Conservation (phyloP, 2,888 invertebrate genomes). For the Clivina fossor region DNA sequence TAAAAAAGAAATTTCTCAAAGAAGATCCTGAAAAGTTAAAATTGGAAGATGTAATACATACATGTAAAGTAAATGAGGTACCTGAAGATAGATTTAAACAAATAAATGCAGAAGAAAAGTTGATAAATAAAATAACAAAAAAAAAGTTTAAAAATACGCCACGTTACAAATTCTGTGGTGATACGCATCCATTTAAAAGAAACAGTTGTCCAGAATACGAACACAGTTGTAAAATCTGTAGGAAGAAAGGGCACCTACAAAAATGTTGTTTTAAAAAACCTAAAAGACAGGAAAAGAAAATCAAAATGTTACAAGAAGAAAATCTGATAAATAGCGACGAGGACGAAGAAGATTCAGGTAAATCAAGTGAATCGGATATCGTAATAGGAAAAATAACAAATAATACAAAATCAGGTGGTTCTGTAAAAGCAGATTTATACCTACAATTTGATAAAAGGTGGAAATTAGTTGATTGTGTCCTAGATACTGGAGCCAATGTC, state of each 20-base stretch:
- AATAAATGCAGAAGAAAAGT: constrained; percentile 8
- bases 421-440: background rate
- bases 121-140: background rate
- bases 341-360: background rate
- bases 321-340: constrained; percentile 2
- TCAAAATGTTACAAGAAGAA: background rate
- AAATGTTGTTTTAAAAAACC: constrained; percentile 1
- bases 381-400: background rate
- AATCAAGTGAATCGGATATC: background rate
- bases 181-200: background rate
- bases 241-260: constrained; percentile 8
- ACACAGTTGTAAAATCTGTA: constrained; percentile 12
- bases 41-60: constrained; percentile 4
- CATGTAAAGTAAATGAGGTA: background rate
- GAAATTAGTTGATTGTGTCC: background rate
- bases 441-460: background rate
- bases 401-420: background rate
- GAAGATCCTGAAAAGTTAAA: constrained; percentile 7
- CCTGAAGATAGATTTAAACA: background rate
- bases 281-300: constrained; percentile 5
- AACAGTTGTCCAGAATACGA: background rate
- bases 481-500: background rate
- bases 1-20: constrained; percentile 4
- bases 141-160: background rate
- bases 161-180: constrained; percentile 8